phyloP scores from a whole-genome alignment of 2,888 invertebrate species.

The Drosophila planitibia region DNA sequence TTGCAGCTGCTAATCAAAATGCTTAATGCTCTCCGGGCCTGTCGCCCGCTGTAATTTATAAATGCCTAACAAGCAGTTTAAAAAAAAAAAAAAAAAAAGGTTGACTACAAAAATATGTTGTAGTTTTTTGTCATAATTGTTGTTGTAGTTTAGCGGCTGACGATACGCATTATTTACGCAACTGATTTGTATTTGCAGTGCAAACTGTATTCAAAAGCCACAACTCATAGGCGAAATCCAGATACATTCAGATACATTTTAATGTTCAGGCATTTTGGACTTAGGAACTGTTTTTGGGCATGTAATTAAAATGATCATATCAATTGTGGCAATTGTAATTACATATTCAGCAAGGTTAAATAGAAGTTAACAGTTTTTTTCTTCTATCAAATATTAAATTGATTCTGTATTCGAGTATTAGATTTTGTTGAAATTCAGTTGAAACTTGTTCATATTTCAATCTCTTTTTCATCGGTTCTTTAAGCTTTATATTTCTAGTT shows the following conservation, averaged over 20 bases:
- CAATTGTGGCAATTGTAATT: conserved; percentile 30
- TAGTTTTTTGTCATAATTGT: conserved; percentile 16
- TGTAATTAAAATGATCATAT: conserved; percentile 27
- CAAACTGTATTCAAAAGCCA: conserved; percentile 40
- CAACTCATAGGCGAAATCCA: background rate
- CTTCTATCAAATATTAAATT: background rate
- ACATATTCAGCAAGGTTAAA: conserved; percentile 26
- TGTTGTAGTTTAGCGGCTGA: conserved; percentile 31
- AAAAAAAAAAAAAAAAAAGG: conserved; percentile 5
- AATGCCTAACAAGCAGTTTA: conserved; percentile 60
- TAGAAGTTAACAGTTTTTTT: conserved; percentile 14
- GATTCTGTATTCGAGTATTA: background rate
- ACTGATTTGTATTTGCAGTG: conserved; percentile 80
- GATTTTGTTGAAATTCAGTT: background rate
- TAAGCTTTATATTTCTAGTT: background rate
- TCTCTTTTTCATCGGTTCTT: no score
- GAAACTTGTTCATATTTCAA: background rate
- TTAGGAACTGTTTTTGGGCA: background rate
- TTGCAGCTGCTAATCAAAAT: conserved; percentile 80
- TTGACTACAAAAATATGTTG: conserved; percentile 1
- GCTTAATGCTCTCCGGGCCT: conserved; percentile 64
- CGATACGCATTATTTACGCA: conserved; percentile 82
- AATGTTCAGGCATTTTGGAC: background rate
- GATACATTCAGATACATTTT: background rate
- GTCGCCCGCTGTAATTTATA: conserved; percentile 73